Base-by-base conservation (phyloP, 2,888 invertebrate genomes). In the Protodeltote pygarga region DNA sequence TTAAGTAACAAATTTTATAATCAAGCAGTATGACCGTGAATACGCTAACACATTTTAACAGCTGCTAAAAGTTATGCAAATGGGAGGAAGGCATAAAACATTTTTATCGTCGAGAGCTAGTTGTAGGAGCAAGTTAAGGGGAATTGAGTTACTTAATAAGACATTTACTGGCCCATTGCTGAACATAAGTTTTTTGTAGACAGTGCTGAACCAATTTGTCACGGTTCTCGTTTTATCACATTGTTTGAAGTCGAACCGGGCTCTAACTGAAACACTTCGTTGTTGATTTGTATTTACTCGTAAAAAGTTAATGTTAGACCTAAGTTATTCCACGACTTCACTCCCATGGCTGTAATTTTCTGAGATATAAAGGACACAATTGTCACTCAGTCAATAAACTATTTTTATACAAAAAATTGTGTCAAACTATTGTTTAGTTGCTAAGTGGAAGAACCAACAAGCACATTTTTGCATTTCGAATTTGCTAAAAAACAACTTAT, bases 51-150 rank as follows among this genome's bases (percentile, higher is more conserved):
- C 40, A 55, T 63, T 57, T 58, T 47, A 55, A 57, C 64, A 55
- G 41, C 57, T 55, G 64, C 33, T 58, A 41, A 58, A 63, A 62
- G 57, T 62, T 57, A 58, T 63, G 57, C 64, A 58, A 58, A 58
- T 55, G 37, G 48, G 16, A 62, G 57, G 64, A 58, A 58, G 25
- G 40, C 41, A 58, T 58, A 58, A 58, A 58, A 58, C 48, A 63
- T 55, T 63, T 57, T 58, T 58, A 58, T 62, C 33, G 41, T 16
- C 41, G 16, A 2, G 13, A 17, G 33, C 64, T 63, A 63, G 57
- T 58, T 58, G 40, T 55, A 34, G 21, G 47, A 58, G 34, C 57
- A 63, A 58, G 57, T 58, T 63, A 41, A 38, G 40, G 47, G 25
- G 29, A 58, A 63, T 55, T 47, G 37, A 63, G 64, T 63, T 28